phyloP scores from a whole-genome alignment of 1,140 invertebrate species.

The Leptopilina boulardi region DNA sequence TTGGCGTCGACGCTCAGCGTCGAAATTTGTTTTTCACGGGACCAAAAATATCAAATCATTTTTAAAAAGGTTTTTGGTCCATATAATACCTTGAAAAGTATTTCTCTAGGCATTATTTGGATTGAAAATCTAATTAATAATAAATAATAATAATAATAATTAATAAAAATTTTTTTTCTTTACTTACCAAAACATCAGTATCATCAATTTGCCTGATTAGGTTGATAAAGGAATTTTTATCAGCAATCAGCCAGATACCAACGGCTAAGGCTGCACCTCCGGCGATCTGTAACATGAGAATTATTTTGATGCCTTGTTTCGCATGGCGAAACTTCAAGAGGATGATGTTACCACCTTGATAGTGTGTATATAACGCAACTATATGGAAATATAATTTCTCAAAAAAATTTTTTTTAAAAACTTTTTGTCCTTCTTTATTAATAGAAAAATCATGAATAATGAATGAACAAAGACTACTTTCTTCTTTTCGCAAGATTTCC shows the following conservation, averaged over 20 bases:
- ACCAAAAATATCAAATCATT: too few relatives aligned
- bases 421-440: background rate
- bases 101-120: too few relatives aligned
- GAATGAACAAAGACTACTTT: background rate
- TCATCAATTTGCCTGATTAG: slow-evolving; percentile 79
- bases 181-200: slow-evolving; percentile 79
- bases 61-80: too few relatives aligned
- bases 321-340: slow-evolving; percentile 48
- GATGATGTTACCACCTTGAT: slow-evolving; percentile 32
- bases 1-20: too few relatives aligned
- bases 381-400: slow-evolving; percentile 3
- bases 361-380: slow-evolving; percentile 19
- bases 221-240: slow-evolving; percentile 82
- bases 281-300: slow-evolving; percentile 79
- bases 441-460: background rate
- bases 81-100: too few relatives aligned
- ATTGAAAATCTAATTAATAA: too few relatives aligned
- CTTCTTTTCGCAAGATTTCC: slow-evolving; percentile 2
- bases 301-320: slow-evolving; percentile 42
- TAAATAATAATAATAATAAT: background rate
- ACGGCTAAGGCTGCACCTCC: slow-evolving; percentile 84
- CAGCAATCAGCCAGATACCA: slow-evolving; percentile 86
- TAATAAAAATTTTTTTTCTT: slow-evolving; percentile 22
- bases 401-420: slow-evolving; percentile 22
- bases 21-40: too few relatives aligned